Evolutionary conservation across 2,797 vertebrate genomes (phyloP).

Genomic region (Paratrypauchen microcephalus): DNA sequence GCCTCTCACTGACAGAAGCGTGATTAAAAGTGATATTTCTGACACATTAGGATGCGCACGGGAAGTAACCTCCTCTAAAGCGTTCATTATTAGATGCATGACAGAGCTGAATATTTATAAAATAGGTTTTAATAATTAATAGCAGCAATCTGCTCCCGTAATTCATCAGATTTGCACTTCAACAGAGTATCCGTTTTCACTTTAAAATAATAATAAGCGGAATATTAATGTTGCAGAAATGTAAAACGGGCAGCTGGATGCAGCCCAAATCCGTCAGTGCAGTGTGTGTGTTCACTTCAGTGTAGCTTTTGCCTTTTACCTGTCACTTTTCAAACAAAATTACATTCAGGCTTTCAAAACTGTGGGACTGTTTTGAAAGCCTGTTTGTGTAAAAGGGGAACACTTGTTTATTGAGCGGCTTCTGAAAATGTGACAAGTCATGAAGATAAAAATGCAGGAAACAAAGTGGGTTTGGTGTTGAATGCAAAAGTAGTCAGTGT

Average conservation of each 20-base stretch:
- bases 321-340: slow-evolving; percentile 61
- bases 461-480: slow-evolving; percentile 78
- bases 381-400: slow-evolving; percentile 35
- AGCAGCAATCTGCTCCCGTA: slow-evolving; percentile 98
- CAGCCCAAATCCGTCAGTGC: slow-evolving; percentile 51
- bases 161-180: slow-evolving; percentile 89
- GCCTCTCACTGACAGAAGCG: slow-evolving; percentile 69
- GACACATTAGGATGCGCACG: slow-evolving; percentile 85
- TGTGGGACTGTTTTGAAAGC: too few relatives aligned
- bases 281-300: slow-evolving; percentile 52
- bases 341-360: slow-evolving; percentile 46
- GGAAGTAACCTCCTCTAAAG: slow-evolving; percentile 88
- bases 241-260: slow-evolving; percentile 77
- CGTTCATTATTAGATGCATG: slow-evolving; percentile 88
- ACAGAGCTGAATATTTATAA: slow-evolving; percentile 99
- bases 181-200: slow-evolving; percentile 86
- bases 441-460: slow-evolving; percentile 78
- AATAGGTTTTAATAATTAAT: slow-evolving; percentile 99
- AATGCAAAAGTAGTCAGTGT: slow-evolving; percentile 82
- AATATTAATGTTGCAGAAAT: slow-evolving; percentile 82
- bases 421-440: slow-evolving; percentile 71
- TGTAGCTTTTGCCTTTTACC: slow-evolving; percentile 49
- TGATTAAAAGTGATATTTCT: slow-evolving; percentile 88
- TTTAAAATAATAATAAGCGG: slow-evolving; percentile 88
- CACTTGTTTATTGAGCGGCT: slow-evolving; percentile 64